A percentile compares a stretch with the other conserved stretches of the same genome.
Evolutionary conservation across 2,888 invertebrate genomes (phyloP).

Genomic region (Stenoptilia bipunctidactyla): DNA sequence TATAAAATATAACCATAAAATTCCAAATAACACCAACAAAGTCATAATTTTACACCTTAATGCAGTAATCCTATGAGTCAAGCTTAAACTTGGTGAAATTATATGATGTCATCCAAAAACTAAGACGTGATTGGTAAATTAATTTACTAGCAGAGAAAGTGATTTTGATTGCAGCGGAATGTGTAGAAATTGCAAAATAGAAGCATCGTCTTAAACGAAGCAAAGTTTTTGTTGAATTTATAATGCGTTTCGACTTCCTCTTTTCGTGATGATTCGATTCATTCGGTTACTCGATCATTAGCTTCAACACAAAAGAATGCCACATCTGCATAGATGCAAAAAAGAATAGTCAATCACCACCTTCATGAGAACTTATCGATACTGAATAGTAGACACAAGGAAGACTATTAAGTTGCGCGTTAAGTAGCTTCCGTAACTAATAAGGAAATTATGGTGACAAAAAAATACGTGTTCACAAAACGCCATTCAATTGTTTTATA

Average conservation of each 20-base stretch:
- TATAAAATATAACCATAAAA: background rate
- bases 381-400: background rate
- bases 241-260: too few relatives aligned
- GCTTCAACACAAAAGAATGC: background rate
- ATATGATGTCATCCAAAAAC: constrained; percentile 14
- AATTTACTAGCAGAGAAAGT: constrained; percentile 6
- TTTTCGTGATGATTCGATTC: background rate
- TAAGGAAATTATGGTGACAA: constrained; percentile 27
- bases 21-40: background rate
- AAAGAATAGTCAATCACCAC: background rate
- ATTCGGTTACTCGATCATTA: background rate
- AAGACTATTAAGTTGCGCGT: background rate
- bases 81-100: constrained; percentile 15
- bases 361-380: background rate
- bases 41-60: too few relatives aligned
- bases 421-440: constrained; percentile 16
- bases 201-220: too few relatives aligned
- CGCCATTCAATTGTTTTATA: constrained; percentile 19
- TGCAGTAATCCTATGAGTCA: too few relatives aligned
- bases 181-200: too few relatives aligned
- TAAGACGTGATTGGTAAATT: too few relatives aligned
- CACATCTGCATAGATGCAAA: background rate
- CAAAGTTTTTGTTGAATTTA: too few relatives aligned
- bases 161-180: constrained; percentile 9
- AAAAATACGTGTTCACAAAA: background rate